A percentile compares a stretch with the other conserved stretches of the same genome.
Evolutionary conservation across 1,140 invertebrate species (phyloP).

Genomic region (Thrips palmi): DNA sequence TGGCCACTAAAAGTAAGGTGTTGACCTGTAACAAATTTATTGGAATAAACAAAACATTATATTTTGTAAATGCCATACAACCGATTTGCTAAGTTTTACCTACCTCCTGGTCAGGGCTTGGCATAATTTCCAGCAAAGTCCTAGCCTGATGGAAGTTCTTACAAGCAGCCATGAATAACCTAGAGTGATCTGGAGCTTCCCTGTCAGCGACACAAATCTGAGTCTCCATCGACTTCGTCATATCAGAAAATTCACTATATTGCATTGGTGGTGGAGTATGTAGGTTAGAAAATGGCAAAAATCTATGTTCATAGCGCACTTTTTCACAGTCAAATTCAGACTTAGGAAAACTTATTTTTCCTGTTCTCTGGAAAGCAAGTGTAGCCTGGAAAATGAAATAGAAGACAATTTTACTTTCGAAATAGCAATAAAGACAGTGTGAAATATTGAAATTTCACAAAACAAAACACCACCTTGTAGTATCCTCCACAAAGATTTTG

Average conservation of each 20-base stretch:
- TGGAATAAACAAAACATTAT: constrained; percentile 1
- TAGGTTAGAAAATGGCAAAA: constrained; percentile 70
- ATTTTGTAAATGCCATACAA: neutral
- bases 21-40: constrained; percentile 42
- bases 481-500: constrained; percentile 89
- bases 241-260: constrained; percentile 65
- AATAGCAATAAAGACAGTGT: constrained; percentile 7
- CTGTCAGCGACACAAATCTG: no score
- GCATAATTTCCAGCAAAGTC: constrained; percentile 59
- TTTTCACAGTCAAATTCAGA: constrained; percentile 85
- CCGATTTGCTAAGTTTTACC: constrained; percentile 13
- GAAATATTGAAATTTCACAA: neutral
- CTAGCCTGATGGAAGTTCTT: constrained; percentile 85
- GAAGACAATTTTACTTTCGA: neutral
- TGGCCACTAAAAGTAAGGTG: constrained; percentile 68
- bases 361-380: constrained; percentile 48
- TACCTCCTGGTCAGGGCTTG: constrained; percentile 64
- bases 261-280: constrained; percentile 78
- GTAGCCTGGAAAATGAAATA: constrained; percentile 41
- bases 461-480: constrained; percentile 51
- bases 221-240: constrained; percentile 29
- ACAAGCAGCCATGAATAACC: constrained; percentile 61
- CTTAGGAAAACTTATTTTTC: constrained; percentile 47
- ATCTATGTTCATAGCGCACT: constrained; percentile 85
- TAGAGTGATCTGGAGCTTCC: constrained; percentile 22